Conservation (phyloP, 2,888 invertebrate genomes). For the Heteropelma amictum region DNA sequence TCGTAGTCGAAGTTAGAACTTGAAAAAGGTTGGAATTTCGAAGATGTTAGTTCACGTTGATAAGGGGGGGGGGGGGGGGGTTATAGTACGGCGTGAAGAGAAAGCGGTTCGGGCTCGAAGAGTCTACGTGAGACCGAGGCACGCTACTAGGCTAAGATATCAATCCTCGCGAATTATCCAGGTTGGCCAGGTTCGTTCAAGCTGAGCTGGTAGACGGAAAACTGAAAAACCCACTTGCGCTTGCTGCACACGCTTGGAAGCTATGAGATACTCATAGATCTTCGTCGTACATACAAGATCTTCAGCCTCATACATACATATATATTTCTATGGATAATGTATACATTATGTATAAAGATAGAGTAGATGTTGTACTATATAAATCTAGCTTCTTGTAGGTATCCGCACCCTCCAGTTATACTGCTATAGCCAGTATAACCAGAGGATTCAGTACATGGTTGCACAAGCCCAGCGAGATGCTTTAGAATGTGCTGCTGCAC, state of each 20-base stretch:
- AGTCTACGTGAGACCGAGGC: constrained; percentile 35
- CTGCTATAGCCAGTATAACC: constrained; percentile 11
- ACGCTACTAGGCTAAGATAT: constrained; percentile 27
- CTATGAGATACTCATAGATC: constrained; percentile 13
- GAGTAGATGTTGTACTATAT: too few relatives aligned
- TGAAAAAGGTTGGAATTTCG: constrained; percentile 4
- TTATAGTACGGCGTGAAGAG: neutral
- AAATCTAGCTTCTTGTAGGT: neutral
- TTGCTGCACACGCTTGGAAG: constrained; percentile 13
- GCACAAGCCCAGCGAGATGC: constrained; percentile 13
- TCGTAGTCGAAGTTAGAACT: neutral
- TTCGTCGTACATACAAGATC: constrained; percentile 20
- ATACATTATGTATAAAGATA: constrained; percentile 3
- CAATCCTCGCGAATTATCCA: constrained; percentile 56
- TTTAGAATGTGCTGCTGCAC: constrained; percentile 3
- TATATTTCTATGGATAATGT: neutral
- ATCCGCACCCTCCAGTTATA: constrained; percentile 14
- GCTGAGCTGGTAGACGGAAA: constrained; percentile 35
- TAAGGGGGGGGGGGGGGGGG: neutral
- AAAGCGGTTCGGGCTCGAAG: constrained; percentile 1
- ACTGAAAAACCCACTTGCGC: constrained; percentile 28
- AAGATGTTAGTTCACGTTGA: neutral
- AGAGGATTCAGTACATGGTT: constrained; percentile 9
- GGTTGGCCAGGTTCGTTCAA: constrained; percentile 33
- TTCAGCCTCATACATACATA: neutral